Evolutionary conservation across 2,888 invertebrate species (phyloP), one percentile per base, ranked within the genome.

Genomic region (Tinea trinotella): DNA sequence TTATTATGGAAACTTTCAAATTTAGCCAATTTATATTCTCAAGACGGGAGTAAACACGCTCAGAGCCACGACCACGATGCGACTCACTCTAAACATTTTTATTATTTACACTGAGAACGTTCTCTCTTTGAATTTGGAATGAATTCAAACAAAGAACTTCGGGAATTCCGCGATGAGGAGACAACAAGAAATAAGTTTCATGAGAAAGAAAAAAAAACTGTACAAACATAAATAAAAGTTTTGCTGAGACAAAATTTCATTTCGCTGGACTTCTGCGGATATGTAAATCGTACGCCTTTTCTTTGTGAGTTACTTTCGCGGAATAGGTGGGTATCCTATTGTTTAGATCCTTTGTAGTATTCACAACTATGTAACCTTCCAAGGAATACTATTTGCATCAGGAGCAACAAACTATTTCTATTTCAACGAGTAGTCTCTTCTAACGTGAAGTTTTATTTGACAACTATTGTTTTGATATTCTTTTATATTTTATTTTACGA

Each of bases 1-100:
- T 40, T 2, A 40, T 70, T 69, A 15, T 13, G 40, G n/a, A 40
- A 15, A 40, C 40, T 40, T 40, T 70, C 64, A 74, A 73, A 74
- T 71, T 65, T 66, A 63, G 58, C 59, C 66, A 67, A 73, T 76
- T 73, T 70, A 68, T 72, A 74, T 74, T 75, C 74, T 62, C 60
- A 56, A 20, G 57, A 59, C 66, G 62, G 57, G 59, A 63, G 64
- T 63, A 66, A 70, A 67, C 64, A 69, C 67, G 63, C 56, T 60
- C 50, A 18, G 61, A 67, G 57, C 62, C 60, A 61, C 64, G 67
- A 64, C 66, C 44, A 36, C 53, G 40, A 20, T 13, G 36, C 53
- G 53, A 53, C 53, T 53, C 53, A 64, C 62, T 64, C 60, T 57
- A 56, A 61, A 64, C 64, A 67, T 62, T 68, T 71, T 68, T 71